phyloP scores from a whole-genome alignment of 2,797 vertebrate genomes.

The Tympanoctomys barrerae region DNA sequence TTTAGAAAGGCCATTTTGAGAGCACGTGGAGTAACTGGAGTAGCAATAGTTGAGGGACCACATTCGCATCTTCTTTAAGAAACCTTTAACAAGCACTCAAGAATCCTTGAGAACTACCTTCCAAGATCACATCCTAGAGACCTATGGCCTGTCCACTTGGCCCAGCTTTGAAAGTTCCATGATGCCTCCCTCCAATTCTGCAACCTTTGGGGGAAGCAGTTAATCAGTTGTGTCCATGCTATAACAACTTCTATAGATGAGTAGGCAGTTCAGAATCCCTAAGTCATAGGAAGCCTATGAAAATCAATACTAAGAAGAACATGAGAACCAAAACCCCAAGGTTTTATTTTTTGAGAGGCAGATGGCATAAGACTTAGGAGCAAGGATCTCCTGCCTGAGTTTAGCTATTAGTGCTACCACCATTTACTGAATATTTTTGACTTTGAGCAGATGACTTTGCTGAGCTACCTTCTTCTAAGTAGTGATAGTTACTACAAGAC shows the following conservation, averaged over 20 bases:
- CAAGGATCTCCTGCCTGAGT: neutral
- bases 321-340: neutral
- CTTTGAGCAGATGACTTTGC: neutral
- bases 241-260: neutral
- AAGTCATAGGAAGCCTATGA: neutral
- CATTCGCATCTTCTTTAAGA: neutral
- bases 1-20: neutral
- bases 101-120: neutral
- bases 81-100: neutral
- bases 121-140: neutral
- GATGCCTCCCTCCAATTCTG: too few relatives aligned
- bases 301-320: neutral
- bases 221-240: neutral
- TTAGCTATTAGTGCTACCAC: neutral
- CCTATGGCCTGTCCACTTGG: neutral
- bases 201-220: neutral
- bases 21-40: neutral
- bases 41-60: neutral
- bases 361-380: neutral
- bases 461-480: neutral
- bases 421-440: neutral
- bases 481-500: constrained; percentile 16
- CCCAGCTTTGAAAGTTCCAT: neutral
- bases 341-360: constrained; percentile 45
- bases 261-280: neutral